A percentile compares a stretch with the other conserved stretches of the same genome.
phyloP scores from a whole-genome alignment of 1,140 invertebrate genomes.

The Temnothorax curvispinosus region DNA sequence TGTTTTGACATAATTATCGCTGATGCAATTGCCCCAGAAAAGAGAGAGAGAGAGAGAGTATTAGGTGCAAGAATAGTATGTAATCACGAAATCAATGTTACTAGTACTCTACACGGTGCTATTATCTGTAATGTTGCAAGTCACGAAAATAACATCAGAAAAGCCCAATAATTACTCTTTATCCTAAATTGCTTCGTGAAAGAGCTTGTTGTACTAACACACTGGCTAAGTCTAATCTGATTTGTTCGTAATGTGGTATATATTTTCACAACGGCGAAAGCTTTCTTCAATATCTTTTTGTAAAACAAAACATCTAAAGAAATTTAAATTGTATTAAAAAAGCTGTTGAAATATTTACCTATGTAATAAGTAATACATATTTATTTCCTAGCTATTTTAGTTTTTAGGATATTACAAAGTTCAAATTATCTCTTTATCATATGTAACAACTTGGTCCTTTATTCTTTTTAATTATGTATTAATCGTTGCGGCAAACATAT shows the following conservation, averaged over 20 bases:
- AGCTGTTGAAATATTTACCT: neutral
- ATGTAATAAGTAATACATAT: neutral
- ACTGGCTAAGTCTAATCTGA: neutral
- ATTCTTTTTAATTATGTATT: neutral
- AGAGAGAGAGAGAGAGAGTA: neutral
- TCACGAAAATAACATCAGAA: slow-evolving; percentile 33
- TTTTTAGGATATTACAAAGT: neutral
- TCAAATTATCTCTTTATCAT: neutral
- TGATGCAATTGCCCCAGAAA: neutral
- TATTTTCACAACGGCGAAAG: neutral
- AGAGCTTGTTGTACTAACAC: neutral
- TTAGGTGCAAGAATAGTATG: slow-evolving; percentile 5
- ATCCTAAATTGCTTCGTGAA: slow-evolving; percentile 1
- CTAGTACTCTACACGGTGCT: neutral
- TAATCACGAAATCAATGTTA: slow-evolving; percentile 34
- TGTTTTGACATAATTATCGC: neutral
- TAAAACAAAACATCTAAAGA: neutral
- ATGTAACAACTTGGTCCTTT: neutral
- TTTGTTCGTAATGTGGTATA: neutral
- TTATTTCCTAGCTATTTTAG: neutral
- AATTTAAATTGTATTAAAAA: neutral
- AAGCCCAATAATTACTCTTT: slow-evolving; percentile 14
- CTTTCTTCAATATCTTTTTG: neutral
- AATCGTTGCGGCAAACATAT: neutral
- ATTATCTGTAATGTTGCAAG: slow-evolving; percentile 1